Conservation (phyloP, 2,888 invertebrate genomes). For the Arge pagana region DNA sequence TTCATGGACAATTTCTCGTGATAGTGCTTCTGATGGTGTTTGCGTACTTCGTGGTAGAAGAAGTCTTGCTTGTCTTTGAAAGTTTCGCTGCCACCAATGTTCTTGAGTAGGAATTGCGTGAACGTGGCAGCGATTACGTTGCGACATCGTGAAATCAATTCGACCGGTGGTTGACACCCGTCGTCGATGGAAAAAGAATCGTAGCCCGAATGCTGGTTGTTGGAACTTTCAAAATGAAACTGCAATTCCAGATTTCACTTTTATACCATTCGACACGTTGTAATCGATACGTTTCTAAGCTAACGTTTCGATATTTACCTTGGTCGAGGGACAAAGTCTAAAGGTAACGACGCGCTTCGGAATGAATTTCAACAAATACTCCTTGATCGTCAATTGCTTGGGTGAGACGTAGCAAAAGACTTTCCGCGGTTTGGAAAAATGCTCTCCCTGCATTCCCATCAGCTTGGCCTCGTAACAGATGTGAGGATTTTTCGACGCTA, state of each 20-base stretch:
- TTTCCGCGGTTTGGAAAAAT: slow-evolving; percentile 77
- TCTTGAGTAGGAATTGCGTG: slow-evolving; percentile 87
- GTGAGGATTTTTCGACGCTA: slow-evolving; percentile 82
- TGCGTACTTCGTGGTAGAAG: slow-evolving; percentile 75
- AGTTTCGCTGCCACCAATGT: slow-evolving; percentile 93
- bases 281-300: no score
- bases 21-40: slow-evolving; percentile 84
- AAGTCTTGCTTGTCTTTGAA: slow-evolving; percentile 80
- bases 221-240: slow-evolving; percentile 69
- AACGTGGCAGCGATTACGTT: slow-evolving; percentile 93
- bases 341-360: slow-evolving; percentile 90
- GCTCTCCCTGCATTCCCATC: slow-evolving; percentile 64
- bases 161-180: slow-evolving; percentile 86
- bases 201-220: slow-evolving; percentile 63
- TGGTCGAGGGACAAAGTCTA: slow-evolving; percentile 91
- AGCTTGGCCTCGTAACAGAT: slow-evolving; percentile 86
- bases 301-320: slow-evolving; percentile 67
- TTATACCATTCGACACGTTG: slow-evolving; percentile 27
- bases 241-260: slow-evolving; percentile 48
- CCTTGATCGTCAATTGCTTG: slow-evolving; percentile 90
- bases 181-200: slow-evolving; percentile 83
- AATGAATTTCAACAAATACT: slow-evolving; percentile 90
- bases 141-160: slow-evolving; percentile 80
- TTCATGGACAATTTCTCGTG: slow-evolving; percentile 85
- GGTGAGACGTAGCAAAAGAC: slow-evolving; percentile 90